Evolutionary conservation across 2,797 vertebrate genomes (phyloP), one percentile per base, ranked within the genome.

Genomic region (Pogoniulus pusillus): DNA sequence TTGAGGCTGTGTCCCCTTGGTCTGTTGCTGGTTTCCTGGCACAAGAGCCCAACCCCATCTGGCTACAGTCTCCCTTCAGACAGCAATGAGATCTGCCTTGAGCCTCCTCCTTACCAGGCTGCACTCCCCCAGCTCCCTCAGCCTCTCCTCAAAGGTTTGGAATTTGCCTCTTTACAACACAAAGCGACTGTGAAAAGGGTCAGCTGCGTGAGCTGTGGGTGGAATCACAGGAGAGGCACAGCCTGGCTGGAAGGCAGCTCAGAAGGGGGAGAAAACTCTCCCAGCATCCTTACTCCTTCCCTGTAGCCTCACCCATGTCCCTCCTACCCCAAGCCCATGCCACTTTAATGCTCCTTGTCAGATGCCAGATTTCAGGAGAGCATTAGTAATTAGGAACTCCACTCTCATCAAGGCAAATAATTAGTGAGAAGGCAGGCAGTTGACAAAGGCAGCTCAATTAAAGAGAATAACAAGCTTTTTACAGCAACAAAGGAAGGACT

Each of bases 361-460:
- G 86, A 93, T 85, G 57, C 55, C 91, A 93, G 72, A 84, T 92
- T 96, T 96, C 91, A 94, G 96, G 92, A 91, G 89, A 96, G 94
- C 95, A 91, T 95, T 92, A 93, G 96, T 96, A 97, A 97, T 96
- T 97, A 96, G 85, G 96, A 96, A 69, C 89, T 95, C 94, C 89
- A 90, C 96, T 97, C 96, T 91, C 97, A 98, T 98, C 96, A 96
- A 94, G 97, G 93, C 91, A 96, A 95, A 97, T 96, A 98, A 98
- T 98, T 97, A 97, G 94, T 60, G 88, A 57, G 95, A 97, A 98
- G 94, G 97, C 87, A 92, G 45, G 78, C 83, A 83, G 94, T 96
- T 97, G 94, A 97, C 94, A 96, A 95, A 98, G 97, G 94, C 86
- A 93, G 95, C 93, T 96, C 96, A 96, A 96, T 97, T 97, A 98